Base-by-base conservation (phyloP, 2,888 invertebrate species). In the Temnothorax ravouxi region DNA sequence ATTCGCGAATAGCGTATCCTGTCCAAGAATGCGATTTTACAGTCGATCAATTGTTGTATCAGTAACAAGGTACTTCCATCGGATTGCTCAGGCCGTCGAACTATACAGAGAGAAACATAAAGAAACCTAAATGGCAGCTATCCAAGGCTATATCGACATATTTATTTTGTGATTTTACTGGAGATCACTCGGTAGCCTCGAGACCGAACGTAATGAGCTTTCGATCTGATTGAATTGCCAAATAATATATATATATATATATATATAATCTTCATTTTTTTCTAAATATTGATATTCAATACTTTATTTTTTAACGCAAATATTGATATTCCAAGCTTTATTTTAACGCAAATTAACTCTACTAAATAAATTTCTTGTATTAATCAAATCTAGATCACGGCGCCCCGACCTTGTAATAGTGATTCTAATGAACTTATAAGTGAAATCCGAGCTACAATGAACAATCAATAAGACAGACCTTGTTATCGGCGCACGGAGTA, bases 71-170 rank as follows among this genome's bases (percentile, higher is more conserved):
- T 74, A 66, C 11, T 56, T 74, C 11, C 44, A 62, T 52, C 59
- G n/a, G 25, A 47, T 69, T 52, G 47, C 25, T 21, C 50, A 47
- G 82, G 66, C n/a, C 66, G n/a, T 87, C 80, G 79, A 74, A 84
- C 79, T 54, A 34, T 59, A 54, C 3, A 15, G 54, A 18, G 59
- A 54, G 64, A 84, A 84, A 85, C 82, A 34, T 66, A 82, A 77
- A 80, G 56, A 18, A 84, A 83, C 59, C 67, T 52, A 69, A 47
- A 83, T 84, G 87, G 87, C 87, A 69, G 76, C 34, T 84, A 59
- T 86, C 80, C 88, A 87, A 88, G 41, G 15, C 21, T n/a, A 50
- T 11, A 67, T 62, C 72, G 80, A 25, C 61, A 77, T 88, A 85
- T 88, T 88, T 88, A 84, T 88, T 29, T 67, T 18, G 71, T 50